These are phyloP conservation scores for Phoxinus dragarum DNA, from an alignment of 2,797 vertebrate species.

Conservation along the genomic window DNA sequence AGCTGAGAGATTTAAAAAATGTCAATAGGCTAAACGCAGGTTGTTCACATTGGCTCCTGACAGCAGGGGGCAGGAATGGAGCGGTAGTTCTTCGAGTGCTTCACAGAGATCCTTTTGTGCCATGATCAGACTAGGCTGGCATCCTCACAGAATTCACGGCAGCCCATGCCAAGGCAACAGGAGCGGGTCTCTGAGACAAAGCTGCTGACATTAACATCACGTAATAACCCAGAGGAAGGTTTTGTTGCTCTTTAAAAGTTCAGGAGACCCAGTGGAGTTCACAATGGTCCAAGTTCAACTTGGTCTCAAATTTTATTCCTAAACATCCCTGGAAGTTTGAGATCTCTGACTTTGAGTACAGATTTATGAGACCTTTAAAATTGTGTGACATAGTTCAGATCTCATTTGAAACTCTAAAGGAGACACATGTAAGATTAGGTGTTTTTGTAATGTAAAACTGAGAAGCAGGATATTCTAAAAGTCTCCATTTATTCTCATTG, in stretches of 20 bases:
- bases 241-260: slow-evolving; percentile 5
- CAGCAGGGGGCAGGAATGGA: slow-evolving; percentile 51
- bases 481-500: neutral
- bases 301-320: neutral
- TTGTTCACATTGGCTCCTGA: slow-evolving; percentile 45
- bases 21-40: slow-evolving; percentile 47
- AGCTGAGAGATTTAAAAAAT: slow-evolving; percentile 53
- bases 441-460: neutral
- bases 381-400: neutral
- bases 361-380: neutral
- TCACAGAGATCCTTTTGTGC: slow-evolving; percentile 56
- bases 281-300: neutral
- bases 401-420: neutral
- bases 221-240: neutral
- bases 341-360: neutral
- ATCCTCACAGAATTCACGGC: slow-evolving; percentile 63
- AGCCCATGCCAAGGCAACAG: slow-evolving; percentile 51
- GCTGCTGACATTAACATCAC: slow-evolving; percentile 45
- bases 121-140: slow-evolving; percentile 57
- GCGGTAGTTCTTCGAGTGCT: slow-evolving; percentile 13
- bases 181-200: neutral
- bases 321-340: neutral
- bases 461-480: neutral
- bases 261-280: neutral
- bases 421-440: neutral